Conservation (phyloP, 2,888 invertebrate species). For the Calephelis perditalis region DNA sequence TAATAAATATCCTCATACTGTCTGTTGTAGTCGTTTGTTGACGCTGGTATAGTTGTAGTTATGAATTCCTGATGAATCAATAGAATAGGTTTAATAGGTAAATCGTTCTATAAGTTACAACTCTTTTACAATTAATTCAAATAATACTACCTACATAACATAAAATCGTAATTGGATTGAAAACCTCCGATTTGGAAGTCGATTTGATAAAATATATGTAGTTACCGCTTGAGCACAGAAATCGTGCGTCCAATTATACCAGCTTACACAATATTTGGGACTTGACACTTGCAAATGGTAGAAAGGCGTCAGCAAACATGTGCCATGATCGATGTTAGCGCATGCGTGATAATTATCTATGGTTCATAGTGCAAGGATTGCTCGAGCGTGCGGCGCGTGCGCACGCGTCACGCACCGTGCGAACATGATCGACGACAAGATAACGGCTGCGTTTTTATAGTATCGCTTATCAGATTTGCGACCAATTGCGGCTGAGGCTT, state of each 20-base stretch:
- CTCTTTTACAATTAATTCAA: too few relatives aligned
- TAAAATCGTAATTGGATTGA: too few relatives aligned
- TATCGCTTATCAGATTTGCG: slow-evolving; percentile 4
- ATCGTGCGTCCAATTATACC: slow-evolving; percentile 4
- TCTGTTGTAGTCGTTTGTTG: too few relatives aligned
- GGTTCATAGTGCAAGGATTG: slow-evolving; percentile 34
- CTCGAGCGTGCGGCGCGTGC: slow-evolving; percentile 34
- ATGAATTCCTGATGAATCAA: too few relatives aligned
- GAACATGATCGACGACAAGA: slow-evolving; percentile 26
- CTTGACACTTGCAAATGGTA: slow-evolving; percentile 18
- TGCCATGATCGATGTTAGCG: slow-evolving; percentile 30
- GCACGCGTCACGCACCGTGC: slow-evolving; percentile 29
- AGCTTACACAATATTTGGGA: slow-evolving; percentile 8
- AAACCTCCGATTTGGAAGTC: too few relatives aligned
- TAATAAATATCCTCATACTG: too few relatives aligned
- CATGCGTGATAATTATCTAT: slow-evolving; percentile 30
- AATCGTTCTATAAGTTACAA: too few relatives aligned
- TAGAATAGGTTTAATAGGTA: too few relatives aligned
- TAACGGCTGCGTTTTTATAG: slow-evolving; percentile 15
- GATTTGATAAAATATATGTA: too few relatives aligned
- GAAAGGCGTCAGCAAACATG: slow-evolving; percentile 22
- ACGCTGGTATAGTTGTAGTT: too few relatives aligned
- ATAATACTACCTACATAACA: too few relatives aligned
- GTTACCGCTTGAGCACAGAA: background rate
- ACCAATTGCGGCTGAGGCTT: background rate